Evolutionary conservation across 2,888 invertebrate species (phyloP).

Genomic region (Melanargia galathea): DNA sequence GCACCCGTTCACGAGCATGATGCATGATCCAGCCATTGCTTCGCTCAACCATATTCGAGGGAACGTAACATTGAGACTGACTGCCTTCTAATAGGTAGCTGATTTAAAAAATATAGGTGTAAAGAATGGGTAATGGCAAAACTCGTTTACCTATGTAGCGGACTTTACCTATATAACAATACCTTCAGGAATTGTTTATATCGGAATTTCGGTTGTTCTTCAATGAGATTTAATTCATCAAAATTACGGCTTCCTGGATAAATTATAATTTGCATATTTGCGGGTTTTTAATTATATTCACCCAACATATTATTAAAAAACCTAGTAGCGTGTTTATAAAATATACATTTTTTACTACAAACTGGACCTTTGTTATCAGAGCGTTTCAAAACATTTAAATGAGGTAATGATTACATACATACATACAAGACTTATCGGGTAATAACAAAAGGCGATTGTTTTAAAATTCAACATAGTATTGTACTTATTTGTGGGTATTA

Average conservation of each 20-base stretch:
- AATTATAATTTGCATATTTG: too few species aligned
- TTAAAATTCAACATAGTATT: background rate
- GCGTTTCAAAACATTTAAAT: background rate
- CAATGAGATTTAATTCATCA: too few species aligned
- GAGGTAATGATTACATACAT: constrained; percentile 1
- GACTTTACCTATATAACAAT: too few species aligned
- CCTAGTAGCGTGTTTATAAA: background rate
- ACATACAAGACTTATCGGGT: background rate
- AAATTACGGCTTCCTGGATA: too few species aligned
- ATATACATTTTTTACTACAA: background rate
- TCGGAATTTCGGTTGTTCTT: too few species aligned
- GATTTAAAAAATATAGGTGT: background rate
- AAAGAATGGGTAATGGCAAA: too few species aligned
- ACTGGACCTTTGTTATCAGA: constrained; percentile 10
- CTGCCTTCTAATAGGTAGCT: background rate
- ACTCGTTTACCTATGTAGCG: too few species aligned
- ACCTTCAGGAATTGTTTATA: too few species aligned
- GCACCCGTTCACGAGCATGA: too few species aligned
- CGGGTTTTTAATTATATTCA: background rate
- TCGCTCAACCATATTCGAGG: too few species aligned
- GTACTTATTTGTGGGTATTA: background rate
- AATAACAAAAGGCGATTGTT: constrained; percentile 10
- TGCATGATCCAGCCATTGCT: too few species aligned
- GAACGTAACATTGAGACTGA: constrained; percentile 1
- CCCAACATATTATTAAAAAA: background rate